Conservation (phyloP, 2,888 invertebrate species). For the Phaonia tiefii region DNA sequence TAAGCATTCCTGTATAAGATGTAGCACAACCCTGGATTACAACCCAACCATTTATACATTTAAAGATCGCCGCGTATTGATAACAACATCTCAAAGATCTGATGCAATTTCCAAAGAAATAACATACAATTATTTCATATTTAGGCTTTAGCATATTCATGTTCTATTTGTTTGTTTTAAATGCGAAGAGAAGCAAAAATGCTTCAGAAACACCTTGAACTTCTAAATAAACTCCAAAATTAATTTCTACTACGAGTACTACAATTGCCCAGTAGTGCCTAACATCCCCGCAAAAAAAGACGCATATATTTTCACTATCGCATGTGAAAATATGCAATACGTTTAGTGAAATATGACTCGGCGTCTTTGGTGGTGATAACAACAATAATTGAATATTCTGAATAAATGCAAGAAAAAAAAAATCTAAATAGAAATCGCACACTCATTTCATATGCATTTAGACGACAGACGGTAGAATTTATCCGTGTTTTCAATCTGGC, state of each 20-base stretch:
- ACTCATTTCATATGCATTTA: slow-evolving; percentile 44
- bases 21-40: too few species aligned
- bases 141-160: too few species aligned
- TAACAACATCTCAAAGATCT: too few species aligned
- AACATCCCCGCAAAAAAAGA: neutral
- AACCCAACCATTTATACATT: too few species aligned
- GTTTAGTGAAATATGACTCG: neutral
- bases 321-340: slow-evolving; percentile 1
- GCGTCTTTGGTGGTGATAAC: neutral
- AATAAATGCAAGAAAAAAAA: slow-evolving; percentile 49
- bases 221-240: slow-evolving; percentile 4
- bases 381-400: slow-evolving; percentile 33
- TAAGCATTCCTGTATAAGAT: too few species aligned
- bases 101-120: too few species aligned
- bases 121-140: too few species aligned
- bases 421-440: too few species aligned
- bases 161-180: too few species aligned
- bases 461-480: neutral
- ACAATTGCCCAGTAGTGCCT: neutral
- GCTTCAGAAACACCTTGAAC: too few species aligned
- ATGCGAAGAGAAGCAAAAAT: too few species aligned
- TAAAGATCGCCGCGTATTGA: too few species aligned
- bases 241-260: neutral
- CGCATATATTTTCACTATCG: neutral
- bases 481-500: neutral